A percentile compares a stretch with the other conserved stretches of the same genome.
These are phyloP conservation scores for Neoaliturus tenellus DNA, from an alignment of 2,888 invertebrate species.

Conservation along the genomic window DNA sequence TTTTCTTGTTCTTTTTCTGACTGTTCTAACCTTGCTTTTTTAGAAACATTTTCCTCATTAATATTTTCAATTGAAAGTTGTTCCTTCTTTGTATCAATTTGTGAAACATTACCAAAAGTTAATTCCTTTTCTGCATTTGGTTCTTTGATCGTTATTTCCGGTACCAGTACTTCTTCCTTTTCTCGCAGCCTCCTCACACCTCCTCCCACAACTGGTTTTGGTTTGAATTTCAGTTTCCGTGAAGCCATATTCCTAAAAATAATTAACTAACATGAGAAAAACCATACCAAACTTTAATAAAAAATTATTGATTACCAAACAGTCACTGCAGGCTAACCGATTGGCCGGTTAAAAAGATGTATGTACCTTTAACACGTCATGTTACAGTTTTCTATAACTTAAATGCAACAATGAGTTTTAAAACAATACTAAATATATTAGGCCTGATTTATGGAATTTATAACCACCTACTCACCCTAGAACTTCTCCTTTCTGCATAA, in stretches of 20 bases:
- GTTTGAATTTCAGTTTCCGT: slow-evolving; percentile 49
- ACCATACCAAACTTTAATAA: too few relatives aligned
- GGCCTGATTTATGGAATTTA: too few relatives aligned
- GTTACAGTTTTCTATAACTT: too few relatives aligned
- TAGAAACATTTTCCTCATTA: background rate
- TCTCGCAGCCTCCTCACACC: slow-evolving; percentile 24
- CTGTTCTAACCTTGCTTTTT: background rate
- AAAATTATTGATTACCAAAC: too few relatives aligned
- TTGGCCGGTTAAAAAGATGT: too few relatives aligned
- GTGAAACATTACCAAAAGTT: background rate
- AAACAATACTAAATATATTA: too few relatives aligned
- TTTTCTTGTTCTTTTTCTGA: too few relatives aligned
- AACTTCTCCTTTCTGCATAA: too few relatives aligned
- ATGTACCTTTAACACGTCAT: too few relatives aligned
- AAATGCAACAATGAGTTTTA: too few relatives aligned
- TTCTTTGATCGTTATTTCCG: background rate
- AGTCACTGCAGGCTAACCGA: too few relatives aligned
- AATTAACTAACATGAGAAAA: background rate
- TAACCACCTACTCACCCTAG: too few relatives aligned
- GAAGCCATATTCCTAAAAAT: slow-evolving; percentile 24
- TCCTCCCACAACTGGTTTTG: slow-evolving; percentile 41
- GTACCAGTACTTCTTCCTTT: slow-evolving; percentile 33
- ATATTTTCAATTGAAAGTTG: background rate
- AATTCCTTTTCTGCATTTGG: background rate
- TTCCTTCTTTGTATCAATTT: background rate